A percentile compares a stretch with the other conserved stretches of the same genome.
These are phyloP conservation scores for Camelus bactrianus DNA, from an alignment of 2,113 vertebrate genomes.

Conservation along the genomic window DNA sequence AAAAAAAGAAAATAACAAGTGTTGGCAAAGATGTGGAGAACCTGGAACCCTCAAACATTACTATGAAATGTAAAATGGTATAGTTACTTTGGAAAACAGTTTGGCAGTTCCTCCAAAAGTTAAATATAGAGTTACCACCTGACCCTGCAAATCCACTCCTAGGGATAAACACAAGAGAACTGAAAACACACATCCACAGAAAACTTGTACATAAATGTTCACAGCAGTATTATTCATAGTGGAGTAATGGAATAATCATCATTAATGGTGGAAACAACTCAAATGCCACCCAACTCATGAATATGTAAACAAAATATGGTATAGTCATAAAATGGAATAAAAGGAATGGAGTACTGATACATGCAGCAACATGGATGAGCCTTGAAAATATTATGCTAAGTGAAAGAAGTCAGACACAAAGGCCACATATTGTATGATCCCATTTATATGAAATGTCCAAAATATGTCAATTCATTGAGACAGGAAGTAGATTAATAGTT, in stretches of 20 bases:
- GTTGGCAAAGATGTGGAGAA: not conserved
- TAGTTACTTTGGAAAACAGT: not conserved
- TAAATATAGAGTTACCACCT: constrained; percentile 41
- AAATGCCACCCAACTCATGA: constrained; percentile 15
- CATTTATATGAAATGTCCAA: not conserved
- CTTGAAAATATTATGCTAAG: constrained; percentile 29
- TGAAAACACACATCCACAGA: not conserved
- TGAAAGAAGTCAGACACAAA: constrained; percentile 54
- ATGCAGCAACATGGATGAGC: not conserved
- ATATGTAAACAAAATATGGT: not conserved
- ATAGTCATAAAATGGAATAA: constrained; percentile 19
- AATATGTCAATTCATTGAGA: constrained; percentile 1
- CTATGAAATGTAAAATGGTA: not conserved
- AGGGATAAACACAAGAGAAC: constrained; percentile 11
- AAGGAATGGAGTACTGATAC: constrained; percentile 12
- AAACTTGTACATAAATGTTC: not conserved
- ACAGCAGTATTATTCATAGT: constrained; percentile 21
- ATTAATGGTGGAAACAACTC: not conserved
- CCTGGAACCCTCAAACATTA: not conserved
- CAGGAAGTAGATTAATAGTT: constrained; percentile 3
- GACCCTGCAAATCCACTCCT: not conserved
- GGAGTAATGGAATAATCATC: not conserved
- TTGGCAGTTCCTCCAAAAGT: not conserved
- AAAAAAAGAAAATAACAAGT: constrained; percentile 18
- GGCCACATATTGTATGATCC: not conserved